Percentiles rank a stretch among this genome's conserved stretches.
These are phyloP conservation scores for Myotis myotis DNA, from an alignment of 2,797 vertebrate genomes.

Conservation along the genomic window DNA sequence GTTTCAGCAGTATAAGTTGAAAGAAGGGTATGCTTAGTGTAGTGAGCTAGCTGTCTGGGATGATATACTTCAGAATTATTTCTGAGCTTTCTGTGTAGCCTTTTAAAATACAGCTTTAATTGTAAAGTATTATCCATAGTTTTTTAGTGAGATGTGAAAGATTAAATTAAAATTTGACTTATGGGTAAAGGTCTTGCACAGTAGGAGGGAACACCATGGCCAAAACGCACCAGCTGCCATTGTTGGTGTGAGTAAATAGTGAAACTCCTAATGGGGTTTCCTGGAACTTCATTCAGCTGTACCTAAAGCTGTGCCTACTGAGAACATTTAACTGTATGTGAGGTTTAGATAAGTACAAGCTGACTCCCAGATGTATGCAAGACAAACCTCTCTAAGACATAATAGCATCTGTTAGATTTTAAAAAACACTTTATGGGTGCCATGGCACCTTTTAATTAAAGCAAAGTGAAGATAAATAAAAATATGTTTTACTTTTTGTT, in stretches of 20 bases:
- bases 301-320: constrained; percentile 23
- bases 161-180: constrained; percentile 25
- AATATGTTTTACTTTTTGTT: not conserved
- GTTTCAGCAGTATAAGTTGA: not conserved
- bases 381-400: not conserved
- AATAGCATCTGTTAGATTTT: constrained; percentile 36
- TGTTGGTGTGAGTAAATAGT: constrained; percentile 29
- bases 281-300: constrained; percentile 39
- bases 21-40: not conserved
- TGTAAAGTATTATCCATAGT: not conserved
- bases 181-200: not conserved
- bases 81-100: constrained; percentile 2
- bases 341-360: not conserved
- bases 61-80: not conserved
- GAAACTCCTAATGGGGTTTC: constrained; percentile 36
- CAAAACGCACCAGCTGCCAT: constrained; percentile 51
- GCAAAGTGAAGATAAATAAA: constrained; percentile 37
- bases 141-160: not conserved
- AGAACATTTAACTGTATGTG: constrained; percentile 31
- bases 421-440: not conserved
- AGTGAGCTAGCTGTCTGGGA: not conserved
- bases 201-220: not conserved
- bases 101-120: constrained; percentile 41
- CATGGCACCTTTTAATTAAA: constrained; percentile 41
- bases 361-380: not conserved